Evolutionary conservation across 1,140 invertebrate species (phyloP), one percentile per base, ranked within the genome.

Genomic region (Zelostemma sp.): DNA sequence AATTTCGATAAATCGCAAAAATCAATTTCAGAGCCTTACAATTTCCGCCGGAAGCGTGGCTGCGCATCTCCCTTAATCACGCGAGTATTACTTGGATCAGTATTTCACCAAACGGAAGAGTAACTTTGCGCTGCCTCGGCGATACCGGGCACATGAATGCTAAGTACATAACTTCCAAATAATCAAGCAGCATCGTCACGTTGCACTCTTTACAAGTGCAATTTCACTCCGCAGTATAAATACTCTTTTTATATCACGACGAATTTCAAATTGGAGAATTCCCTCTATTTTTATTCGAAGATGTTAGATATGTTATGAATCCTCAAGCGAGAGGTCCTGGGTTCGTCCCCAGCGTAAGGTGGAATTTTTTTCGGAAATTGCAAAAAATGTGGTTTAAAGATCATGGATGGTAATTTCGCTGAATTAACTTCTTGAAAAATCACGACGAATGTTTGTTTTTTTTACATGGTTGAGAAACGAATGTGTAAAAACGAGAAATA

Each of bases 21-120:
- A 9, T 35, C 6, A 11, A n/a, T 35, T 48, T 53, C 85, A 96
- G 97, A 84, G 96, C 96, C 0, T 85, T 99, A n/a, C 98, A 99
- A 84, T 94, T 99, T 76, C 97, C 97, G 9, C 91, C 96, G 0
- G 96, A 99, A 86, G 97, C 93, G 9, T 99, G 98, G 98, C 86
- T 99, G 4, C 88, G 98, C 15, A 90, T 99, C 66, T 92, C 90
- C 18, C 85, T 99, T 6, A 93, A 95, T 80, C 94, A 99, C 85
- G 95, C 90, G 6, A 98, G 95, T 71, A 94, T 99, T 46, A 99
- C 98, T 0, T 95, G 93, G 92, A 73, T 99, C 0, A 90, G 89
- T 0, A 95, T 99, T 67, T 85, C 90, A 19, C 93, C 96, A 0
- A 92, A 89, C 78, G 98, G 98, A 1, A 88, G 92, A 73, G 97